These are phyloP conservation scores for Caenorhabditis sinica DNA, from an alignment of 2,888 invertebrate species.

Conservation along the genomic window DNA sequence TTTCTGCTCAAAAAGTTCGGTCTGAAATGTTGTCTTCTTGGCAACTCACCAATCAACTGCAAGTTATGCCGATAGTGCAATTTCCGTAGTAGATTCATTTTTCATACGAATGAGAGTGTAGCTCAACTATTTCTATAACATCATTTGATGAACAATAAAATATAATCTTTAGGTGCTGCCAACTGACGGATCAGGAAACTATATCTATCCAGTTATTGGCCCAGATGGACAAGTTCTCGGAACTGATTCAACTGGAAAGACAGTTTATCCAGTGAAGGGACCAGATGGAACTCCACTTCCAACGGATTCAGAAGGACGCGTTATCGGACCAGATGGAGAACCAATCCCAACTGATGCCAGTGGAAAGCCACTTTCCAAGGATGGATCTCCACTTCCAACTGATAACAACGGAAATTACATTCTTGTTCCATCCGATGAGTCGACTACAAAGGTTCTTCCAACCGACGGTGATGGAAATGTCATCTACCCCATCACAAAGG, in stretches of 20 bases:
- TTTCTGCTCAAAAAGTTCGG: too few species aligned
- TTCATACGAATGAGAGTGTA: too few species aligned
- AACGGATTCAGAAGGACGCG: conserved; percentile 45
- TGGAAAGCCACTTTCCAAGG: conserved; percentile 52
- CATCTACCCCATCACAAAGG: conserved; percentile 53
- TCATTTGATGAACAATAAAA: too few species aligned
- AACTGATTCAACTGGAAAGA: conserved; percentile 33
- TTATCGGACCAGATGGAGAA: conserved; percentile 65
- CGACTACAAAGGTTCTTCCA: conserved; percentile 39
- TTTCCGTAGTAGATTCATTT: too few species aligned
- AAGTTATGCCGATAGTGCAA: too few species aligned
- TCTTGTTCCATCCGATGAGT: conserved; percentile 3
- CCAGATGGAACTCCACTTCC: conserved; percentile 70
- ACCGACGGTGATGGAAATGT: conserved; percentile 55
- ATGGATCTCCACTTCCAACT: conserved; percentile 67
- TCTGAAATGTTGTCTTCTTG: too few species aligned
- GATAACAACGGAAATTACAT: conserved; percentile 51
- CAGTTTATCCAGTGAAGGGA: conserved; percentile 37
- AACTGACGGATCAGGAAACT: conserved; percentile 47
- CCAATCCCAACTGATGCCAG: conserved; percentile 69
- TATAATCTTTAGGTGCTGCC: conserved; percentile 34
- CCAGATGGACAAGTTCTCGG: conserved; percentile 48
- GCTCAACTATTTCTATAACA: too few species aligned
- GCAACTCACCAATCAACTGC: too few species aligned
- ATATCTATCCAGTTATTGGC: conserved; percentile 66